Percentiles rank a stretch among this genome's conserved stretches.
Evolutionary conservation across 2,113 vertebrate species (phyloP).

Genomic region (Nansenia antarctica): DNA sequence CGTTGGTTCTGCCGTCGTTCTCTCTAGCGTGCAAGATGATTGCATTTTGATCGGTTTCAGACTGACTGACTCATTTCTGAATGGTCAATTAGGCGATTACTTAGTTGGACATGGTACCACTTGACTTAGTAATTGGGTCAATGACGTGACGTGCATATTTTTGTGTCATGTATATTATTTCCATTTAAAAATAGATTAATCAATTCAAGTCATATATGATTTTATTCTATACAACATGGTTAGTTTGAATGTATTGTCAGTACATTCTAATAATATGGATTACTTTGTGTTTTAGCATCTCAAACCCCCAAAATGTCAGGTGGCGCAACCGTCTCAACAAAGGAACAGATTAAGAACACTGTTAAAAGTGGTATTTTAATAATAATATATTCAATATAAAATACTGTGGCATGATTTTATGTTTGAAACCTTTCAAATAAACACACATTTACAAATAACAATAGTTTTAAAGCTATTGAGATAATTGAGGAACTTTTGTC

Average conservation of each 20-base stretch:
- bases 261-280: too few relatives aligned
- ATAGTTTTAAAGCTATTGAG: too few relatives aligned
- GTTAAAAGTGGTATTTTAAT: too few relatives aligned
- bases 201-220: neutral
- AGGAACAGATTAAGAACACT: too few relatives aligned
- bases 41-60: constrained; percentile 28
- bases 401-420: too few relatives aligned
- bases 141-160: constrained; percentile 30
- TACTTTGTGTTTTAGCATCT: too few relatives aligned
- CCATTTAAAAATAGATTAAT: neutral
- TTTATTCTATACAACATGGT: neutral
- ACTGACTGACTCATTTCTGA: constrained; percentile 23
- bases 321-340: too few relatives aligned
- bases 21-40: constrained; percentile 26
- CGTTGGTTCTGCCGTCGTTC: constrained; percentile 24
- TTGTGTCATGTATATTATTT: neutral
- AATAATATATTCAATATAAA: too few relatives aligned
- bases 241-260: neutral
- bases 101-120: constrained; percentile 47
- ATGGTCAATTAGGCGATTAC: constrained; percentile 59
- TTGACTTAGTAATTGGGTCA: constrained; percentile 43
- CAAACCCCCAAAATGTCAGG: too few relatives aligned
- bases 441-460: too few relatives aligned
- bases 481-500: too few relatives aligned
- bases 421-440: too few relatives aligned